Percentiles rank a stretch among this genome's conserved stretches.
Evolutionary conservation across 2,888 invertebrate genomes (phyloP).

Genomic region (Oegoconia quadripuncta): DNA sequence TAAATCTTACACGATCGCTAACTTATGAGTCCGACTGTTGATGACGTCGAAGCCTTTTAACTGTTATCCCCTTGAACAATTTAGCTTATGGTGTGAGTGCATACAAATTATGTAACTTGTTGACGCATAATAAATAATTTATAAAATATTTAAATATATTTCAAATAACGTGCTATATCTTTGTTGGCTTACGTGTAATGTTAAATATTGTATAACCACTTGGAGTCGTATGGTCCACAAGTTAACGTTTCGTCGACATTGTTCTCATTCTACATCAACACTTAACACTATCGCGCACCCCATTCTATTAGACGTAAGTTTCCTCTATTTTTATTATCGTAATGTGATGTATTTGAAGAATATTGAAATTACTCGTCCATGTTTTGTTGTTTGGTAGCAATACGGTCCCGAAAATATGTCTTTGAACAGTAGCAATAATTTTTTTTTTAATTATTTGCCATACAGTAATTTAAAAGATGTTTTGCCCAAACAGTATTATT

Average conservation of each 20-base stretch:
- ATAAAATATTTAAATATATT: slow-evolving; percentile 38
- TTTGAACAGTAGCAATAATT: slow-evolving; percentile 55
- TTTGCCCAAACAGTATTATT: slow-evolving; percentile 47
- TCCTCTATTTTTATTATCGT: slow-evolving; percentile 45
- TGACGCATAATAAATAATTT: slow-evolving; percentile 73
- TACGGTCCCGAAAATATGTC: slow-evolving; percentile 45
- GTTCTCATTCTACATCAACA: slow-evolving; percentile 15
- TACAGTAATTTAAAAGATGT: slow-evolving; percentile 19
- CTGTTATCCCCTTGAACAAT: slow-evolving; percentile 43
- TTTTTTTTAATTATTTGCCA: slow-evolving; percentile 29
- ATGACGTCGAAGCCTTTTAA: slow-evolving; percentile 56
- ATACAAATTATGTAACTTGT: slow-evolving; percentile 56
- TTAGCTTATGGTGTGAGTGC: slow-evolving; percentile 53
- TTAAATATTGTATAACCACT: slow-evolving; percentile 20
- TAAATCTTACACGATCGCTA: slow-evolving; percentile 48
- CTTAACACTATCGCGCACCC: slow-evolving; percentile 45
- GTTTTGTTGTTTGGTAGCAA: slow-evolving; percentile 56
- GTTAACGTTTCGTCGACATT: slow-evolving; percentile 30
- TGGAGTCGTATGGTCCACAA: slow-evolving; percentile 21
- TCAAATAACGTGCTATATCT: slow-evolving; percentile 46
- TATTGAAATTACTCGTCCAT: slow-evolving; percentile 55
- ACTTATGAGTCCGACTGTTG: slow-evolving; percentile 57
- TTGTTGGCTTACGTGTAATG: slow-evolving; percentile 60
- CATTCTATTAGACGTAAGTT: slow-evolving; percentile 59
- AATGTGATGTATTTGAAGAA: slow-evolving; percentile 58